Evolutionary conservation across 2,888 invertebrate genomes (phyloP).

Genomic region (Drosophila sordidapex): DNA sequence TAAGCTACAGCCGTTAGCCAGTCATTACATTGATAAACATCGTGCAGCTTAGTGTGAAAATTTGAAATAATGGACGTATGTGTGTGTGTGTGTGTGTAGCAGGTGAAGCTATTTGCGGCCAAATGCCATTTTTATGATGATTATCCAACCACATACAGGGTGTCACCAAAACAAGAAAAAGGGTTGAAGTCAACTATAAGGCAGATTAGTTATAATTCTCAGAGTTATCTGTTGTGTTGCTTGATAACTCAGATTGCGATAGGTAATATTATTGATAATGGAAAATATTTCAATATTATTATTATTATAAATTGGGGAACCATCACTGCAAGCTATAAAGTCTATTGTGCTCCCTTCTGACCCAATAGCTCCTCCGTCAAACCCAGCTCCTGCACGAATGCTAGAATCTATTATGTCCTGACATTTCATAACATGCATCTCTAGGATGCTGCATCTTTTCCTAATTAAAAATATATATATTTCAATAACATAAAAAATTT

Average conservation of each 20-base stretch:
- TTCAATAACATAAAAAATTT: neutral
- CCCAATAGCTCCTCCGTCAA: too few relatives aligned
- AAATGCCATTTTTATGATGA: constrained; percentile 62
- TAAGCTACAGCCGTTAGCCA: constrained; percentile 17
- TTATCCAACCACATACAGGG: constrained; percentile 41
- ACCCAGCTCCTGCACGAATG: too few relatives aligned
- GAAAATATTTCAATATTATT: neutral
- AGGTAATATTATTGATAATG: neutral
- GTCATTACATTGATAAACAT: constrained; percentile 42
- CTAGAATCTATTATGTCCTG: too few relatives aligned
- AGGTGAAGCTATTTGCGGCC: constrained; percentile 37
- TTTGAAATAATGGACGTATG: constrained; percentile 30
- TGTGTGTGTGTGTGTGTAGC: constrained; percentile 10
- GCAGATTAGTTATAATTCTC: neutral
- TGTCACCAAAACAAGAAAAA: neutral
- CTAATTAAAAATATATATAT: neutral
- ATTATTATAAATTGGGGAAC: too few relatives aligned
- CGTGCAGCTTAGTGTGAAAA: constrained; percentile 27
- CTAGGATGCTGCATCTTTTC: too few relatives aligned
- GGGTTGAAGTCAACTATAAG: neutral
- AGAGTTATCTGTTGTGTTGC: too few relatives aligned
- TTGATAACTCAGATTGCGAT: too few relatives aligned
- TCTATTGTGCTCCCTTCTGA: too few relatives aligned
- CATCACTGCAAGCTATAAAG: too few relatives aligned
- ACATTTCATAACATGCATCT: too few relatives aligned